These are phyloP conservation scores for Pomacea maculata DNA, from an alignment of 1,140 invertebrate species.

Conservation along the genomic window DNA sequence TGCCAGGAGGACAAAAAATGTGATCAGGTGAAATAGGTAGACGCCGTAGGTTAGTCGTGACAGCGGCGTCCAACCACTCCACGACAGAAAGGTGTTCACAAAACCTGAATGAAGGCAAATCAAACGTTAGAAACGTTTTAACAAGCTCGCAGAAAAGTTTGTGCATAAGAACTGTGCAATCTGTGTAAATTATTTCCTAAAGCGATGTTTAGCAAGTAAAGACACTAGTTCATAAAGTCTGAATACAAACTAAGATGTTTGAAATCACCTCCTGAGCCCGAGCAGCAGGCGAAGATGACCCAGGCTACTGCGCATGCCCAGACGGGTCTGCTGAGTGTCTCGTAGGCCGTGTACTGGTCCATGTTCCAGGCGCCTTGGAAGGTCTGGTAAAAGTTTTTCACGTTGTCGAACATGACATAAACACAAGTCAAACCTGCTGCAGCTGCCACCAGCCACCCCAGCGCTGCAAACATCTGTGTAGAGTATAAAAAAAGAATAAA, in stretches of 20 bases:
- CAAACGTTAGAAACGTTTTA: background rate
- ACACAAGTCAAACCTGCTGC: constrained; percentile 12
- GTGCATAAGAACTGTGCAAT: background rate
- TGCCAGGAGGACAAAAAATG: constrained; percentile 1
- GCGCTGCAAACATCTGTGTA: background rate
- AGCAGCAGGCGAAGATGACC: constrained; percentile 65
- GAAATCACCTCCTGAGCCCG: constrained; percentile 47
- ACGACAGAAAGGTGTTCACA: constrained; percentile 43
- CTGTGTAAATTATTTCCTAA: constrained; percentile 3
- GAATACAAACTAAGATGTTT: background rate
- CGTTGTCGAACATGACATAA: constrained; percentile 15
- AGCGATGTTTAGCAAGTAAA: background rate
- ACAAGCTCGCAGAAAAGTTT: background rate
- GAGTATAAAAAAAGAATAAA: background rate
- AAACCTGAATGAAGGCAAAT: constrained; percentile 33
- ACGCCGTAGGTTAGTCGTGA: constrained; percentile 39
- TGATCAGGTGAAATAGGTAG: constrained; percentile 22
- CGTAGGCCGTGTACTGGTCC: constrained; percentile 17
- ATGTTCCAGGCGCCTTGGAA: constrained; percentile 10
- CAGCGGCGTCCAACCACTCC: constrained; percentile 37
- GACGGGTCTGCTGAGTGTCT: constrained; percentile 36
- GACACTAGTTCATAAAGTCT: no score
- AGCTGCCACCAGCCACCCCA: constrained; percentile 14
- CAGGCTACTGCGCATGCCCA: constrained; percentile 64
- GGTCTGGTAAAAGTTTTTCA: constrained; percentile 7